phyloP scores from a whole-genome alignment of 2,797 vertebrate species.

The Orestias chungarensis region DNA sequence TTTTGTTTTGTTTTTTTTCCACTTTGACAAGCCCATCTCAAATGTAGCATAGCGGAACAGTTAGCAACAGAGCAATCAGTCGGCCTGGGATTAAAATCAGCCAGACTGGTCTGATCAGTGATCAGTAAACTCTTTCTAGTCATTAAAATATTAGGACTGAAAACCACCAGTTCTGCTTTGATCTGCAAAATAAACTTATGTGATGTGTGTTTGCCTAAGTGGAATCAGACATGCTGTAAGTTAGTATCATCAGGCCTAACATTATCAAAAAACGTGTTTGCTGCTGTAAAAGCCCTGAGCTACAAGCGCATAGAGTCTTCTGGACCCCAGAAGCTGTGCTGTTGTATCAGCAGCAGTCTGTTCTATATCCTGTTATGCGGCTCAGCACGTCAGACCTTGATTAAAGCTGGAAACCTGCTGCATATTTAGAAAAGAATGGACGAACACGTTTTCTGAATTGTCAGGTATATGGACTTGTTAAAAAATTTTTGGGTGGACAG shows the following conservation, averaged over 20 bases:
- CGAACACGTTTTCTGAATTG: neutral
- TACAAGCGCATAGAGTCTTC: too few relatives aligned
- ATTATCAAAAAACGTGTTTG: too few relatives aligned
- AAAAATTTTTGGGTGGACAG: neutral
- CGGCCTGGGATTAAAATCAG: neutral
- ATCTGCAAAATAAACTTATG: too few relatives aligned
- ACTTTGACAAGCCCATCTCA: neutral
- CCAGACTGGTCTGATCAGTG: neutral
- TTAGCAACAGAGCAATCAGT: too few relatives aligned
- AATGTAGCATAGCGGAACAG: neutral
- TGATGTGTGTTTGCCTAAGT: too few relatives aligned
- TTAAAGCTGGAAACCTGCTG: neutral
- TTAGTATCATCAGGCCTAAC: too few relatives aligned
- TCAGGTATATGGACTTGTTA: conserved; percentile 7
- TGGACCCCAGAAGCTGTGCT: too few relatives aligned
- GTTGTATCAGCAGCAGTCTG: too few relatives aligned
- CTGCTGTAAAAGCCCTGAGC: too few relatives aligned
- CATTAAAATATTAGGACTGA: neutral
- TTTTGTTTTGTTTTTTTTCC: too few relatives aligned
- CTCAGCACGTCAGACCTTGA: neutral
- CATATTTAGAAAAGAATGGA: neutral
- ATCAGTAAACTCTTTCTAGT: neutral
- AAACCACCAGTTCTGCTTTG: neutral
- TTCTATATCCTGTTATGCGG: too few relatives aligned
- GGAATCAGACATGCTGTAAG: too few relatives aligned